Percentiles rank a stretch among this genome's conserved stretches.
These are phyloP conservation scores for Drosophila hydei DNA, from an alignment of 1,140 invertebrate species.

Conservation along the genomic window DNA sequence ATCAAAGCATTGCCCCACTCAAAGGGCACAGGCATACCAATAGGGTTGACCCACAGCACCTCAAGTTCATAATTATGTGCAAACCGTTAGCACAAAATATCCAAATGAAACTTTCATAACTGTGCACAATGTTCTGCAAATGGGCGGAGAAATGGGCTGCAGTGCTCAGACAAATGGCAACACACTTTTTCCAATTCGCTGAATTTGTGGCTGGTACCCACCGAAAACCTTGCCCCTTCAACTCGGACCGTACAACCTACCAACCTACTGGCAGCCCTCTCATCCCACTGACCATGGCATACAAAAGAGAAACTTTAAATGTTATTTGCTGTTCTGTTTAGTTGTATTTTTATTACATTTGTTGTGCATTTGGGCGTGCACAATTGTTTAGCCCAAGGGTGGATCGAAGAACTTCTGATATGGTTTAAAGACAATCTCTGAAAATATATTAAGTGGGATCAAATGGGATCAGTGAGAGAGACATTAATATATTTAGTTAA, in stretches of 20 bases:
- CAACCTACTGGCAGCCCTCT: not conserved
- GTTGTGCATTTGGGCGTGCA: constrained; percentile 62
- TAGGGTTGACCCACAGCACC: constrained; percentile 33
- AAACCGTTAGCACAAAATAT: constrained; percentile 49
- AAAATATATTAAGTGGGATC: no score
- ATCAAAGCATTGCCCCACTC: constrained; percentile 21
- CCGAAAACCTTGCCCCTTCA: constrained; percentile 24
- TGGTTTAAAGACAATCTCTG: no score
- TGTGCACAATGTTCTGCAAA: constrained; percentile 12
- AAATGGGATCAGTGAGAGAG: no score
- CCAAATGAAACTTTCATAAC: constrained; percentile 57
- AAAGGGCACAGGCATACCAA: constrained; percentile 2
- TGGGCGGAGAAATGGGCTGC: constrained; percentile 2
- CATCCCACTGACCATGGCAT: constrained; percentile 9
- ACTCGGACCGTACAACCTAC: no score
- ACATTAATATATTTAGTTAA: no score
- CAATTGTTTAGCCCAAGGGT: constrained; percentile 21
- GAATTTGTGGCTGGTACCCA: constrained; percentile 33
- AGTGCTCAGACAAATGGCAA: constrained; percentile 38
- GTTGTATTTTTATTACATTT: constrained; percentile 57
- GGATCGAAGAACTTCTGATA: not conserved
- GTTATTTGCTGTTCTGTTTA: constrained; percentile 64
- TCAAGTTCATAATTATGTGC: constrained; percentile 72
- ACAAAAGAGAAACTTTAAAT: constrained; percentile 63
- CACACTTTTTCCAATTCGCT: constrained; percentile 58